A percentile compares a stretch with the other conserved stretches of the same genome.
These are phyloP conservation scores for Capitella teleta DNA, from an alignment of 1,140 invertebrate genomes.

Conservation along the genomic window DNA sequence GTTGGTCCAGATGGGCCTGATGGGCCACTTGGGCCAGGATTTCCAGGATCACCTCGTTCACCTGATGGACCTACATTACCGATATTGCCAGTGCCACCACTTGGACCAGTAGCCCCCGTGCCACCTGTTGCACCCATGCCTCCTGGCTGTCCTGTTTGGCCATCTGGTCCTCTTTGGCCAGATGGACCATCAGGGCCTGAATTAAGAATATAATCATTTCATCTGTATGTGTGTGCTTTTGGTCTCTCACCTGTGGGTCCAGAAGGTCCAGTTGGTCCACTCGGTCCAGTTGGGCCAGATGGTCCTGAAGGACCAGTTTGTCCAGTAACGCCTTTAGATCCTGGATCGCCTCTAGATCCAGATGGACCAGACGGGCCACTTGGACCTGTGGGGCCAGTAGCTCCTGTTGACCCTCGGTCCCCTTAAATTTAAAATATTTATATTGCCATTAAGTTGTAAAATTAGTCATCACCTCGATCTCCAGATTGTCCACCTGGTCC, in stretches of 20 bases:
- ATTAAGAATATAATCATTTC: too few species aligned
- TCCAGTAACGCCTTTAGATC: not conserved
- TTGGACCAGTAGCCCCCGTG: not conserved
- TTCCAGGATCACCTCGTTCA: constrained; percentile 16
- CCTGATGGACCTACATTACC: constrained; percentile 17
- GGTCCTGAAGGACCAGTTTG: not conserved
- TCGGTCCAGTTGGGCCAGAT: not conserved
- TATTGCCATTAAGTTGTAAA: too few species aligned
- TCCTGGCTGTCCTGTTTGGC: too few species aligned
- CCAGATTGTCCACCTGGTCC: not conserved
- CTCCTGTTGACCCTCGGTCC: not conserved
- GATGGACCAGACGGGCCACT: not conserved
- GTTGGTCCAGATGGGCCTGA: constrained; percentile 46
- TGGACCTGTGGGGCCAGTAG: not conserved
- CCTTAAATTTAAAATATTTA: too few species aligned
- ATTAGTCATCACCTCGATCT: not conserved
- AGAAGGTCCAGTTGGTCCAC: too few species aligned
- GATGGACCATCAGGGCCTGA: too few species aligned
- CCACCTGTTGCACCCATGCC: too few species aligned
- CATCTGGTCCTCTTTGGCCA: too few species aligned
- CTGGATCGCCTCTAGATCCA: not conserved
- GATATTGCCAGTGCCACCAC: not conserved
- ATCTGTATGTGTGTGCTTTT: too few species aligned
- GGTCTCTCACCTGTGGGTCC: too few species aligned
- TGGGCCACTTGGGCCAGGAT: constrained; percentile 37